A percentile compares a stretch with the other conserved stretches of the same genome.
phyloP scores from a whole-genome alignment of 2,888 invertebrate genomes.

The Empis livida region DNA sequence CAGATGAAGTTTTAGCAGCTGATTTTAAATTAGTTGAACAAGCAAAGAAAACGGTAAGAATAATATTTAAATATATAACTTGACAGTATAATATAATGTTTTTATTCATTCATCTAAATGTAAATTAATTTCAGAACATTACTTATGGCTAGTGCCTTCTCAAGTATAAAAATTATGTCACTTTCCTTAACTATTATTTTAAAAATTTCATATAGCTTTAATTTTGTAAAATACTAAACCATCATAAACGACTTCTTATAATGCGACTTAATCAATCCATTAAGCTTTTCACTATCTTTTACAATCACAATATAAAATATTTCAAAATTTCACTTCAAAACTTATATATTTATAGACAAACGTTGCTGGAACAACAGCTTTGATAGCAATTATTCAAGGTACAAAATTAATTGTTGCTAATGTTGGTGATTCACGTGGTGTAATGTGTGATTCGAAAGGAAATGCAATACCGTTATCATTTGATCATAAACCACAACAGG shows the following conservation, averaged over 20 bases:
- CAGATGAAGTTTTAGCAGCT: slow-evolving; percentile 75
- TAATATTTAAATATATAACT: not conserved
- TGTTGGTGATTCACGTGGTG: slow-evolving; percentile 92
- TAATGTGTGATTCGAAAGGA: slow-evolving; percentile 84
- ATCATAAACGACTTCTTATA: too few species aligned
- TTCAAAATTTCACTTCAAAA: not conserved
- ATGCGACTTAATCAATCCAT: too few species aligned
- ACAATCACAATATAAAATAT: too few species aligned
- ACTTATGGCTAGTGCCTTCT: too few species aligned
- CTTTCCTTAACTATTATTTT: too few species aligned
- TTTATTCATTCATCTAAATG: too few species aligned
- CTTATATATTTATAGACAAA: slow-evolving; percentile 39
- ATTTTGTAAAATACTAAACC: too few species aligned
- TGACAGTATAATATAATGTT: too few species aligned
- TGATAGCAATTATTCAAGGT: slow-evolving; percentile 76
- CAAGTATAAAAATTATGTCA: too few species aligned
- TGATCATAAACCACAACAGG: slow-evolving; percentile 95
- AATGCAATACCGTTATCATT: slow-evolving; percentile 85
- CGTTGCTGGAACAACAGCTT: slow-evolving; percentile 80
- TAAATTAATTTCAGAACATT: too few species aligned
- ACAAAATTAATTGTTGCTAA: slow-evolving; percentile 81
- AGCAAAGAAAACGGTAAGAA: slow-evolving; percentile 56
- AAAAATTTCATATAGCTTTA: too few species aligned
- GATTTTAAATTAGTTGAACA: slow-evolving; percentile 70
- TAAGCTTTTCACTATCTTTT: too few species aligned